Evolutionary conservation across 2,888 invertebrate species (phyloP).

Genomic region (Drosophila fungiperda): DNA sequence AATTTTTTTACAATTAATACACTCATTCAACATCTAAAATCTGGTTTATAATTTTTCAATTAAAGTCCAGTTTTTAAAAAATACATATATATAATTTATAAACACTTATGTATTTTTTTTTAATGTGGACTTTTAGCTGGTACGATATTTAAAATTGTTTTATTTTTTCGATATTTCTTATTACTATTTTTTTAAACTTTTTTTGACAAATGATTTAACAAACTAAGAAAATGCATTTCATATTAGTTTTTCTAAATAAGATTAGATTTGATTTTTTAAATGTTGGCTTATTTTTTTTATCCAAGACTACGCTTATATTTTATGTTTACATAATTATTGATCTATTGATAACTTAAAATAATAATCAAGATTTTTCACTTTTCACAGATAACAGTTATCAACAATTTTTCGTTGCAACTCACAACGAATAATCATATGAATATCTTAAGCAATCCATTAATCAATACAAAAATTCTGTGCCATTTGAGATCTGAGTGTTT

Average conservation of each 20-base stretch:
- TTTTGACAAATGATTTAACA: rapidly evolving
- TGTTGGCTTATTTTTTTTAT: background rate
- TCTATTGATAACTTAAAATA: background rate
- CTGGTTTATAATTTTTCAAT: background rate
- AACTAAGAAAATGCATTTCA: background rate
- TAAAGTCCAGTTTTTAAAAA: background rate
- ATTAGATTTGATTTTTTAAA: background rate
- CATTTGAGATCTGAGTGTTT: slow-evolving; percentile 42
- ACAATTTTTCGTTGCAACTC: background rate
- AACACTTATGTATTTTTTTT: background rate
- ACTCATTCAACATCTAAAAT: background rate
- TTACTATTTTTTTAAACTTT: background rate
- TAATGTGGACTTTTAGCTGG: background rate
- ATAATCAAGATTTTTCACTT: background rate
- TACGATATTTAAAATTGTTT: background rate
- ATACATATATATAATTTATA: background rate
- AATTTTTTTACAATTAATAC: background rate
- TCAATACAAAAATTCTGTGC: slow-evolving; percentile 37
- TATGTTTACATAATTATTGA: background rate
- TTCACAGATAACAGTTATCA: background rate
- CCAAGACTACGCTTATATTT: background rate
- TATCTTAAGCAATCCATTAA: slow-evolving; percentile 32
- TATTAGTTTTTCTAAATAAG: background rate
- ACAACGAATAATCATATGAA: background rate
- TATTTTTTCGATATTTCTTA: too few relatives aligned